phyloP scores from a whole-genome alignment of 2,888 invertebrate genomes.

The Erebia epiphron region DNA sequence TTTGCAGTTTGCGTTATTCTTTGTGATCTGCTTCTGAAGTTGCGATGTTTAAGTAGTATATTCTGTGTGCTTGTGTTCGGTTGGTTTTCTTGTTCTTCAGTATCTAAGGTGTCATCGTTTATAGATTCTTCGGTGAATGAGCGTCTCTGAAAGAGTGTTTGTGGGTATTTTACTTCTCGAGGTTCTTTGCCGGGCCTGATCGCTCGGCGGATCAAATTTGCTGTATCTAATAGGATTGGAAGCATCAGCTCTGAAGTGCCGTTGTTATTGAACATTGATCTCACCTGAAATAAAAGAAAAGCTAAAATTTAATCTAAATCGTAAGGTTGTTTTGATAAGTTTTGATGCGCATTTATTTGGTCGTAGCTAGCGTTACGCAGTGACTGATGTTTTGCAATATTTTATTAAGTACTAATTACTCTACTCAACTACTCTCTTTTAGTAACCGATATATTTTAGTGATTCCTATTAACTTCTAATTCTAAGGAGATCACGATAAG shows the following conservation, averaged over 20 bases:
- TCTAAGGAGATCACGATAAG: too few species aligned
- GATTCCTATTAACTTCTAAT: too few species aligned
- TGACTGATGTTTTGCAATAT: too few species aligned
- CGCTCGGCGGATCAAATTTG: constrained; percentile 83
- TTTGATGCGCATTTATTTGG: not conserved
- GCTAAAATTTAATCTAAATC: not conserved
- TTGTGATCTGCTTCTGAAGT: constrained; percentile 56
- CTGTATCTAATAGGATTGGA: constrained; percentile 85
- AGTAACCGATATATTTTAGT: too few species aligned
- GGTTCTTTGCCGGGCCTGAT: constrained; percentile 68
- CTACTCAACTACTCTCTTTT: too few species aligned
- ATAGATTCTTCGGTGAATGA: constrained; percentile 63
- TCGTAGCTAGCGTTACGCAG: too few species aligned
- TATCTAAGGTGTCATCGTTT: constrained; percentile 63
- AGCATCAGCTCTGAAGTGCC: constrained; percentile 81
- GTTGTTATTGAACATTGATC: constrained; percentile 82
- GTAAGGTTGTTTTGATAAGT: not conserved
- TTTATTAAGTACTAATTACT: too few species aligned
- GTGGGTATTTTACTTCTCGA: constrained; percentile 61
- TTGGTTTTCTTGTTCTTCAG: constrained; percentile 48
- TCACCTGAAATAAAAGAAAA: constrained; percentile 72
- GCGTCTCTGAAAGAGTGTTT: constrained; percentile 64
- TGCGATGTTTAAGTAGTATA: constrained; percentile 47
- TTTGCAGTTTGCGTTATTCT: constrained; percentile 43
- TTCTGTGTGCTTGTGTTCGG: constrained; percentile 44